A percentile compares a stretch with the other conserved stretches of the same genome.
phyloP scores from a whole-genome alignment of 2,113 vertebrate genomes.

The Phylloscopus whistleri region DNA sequence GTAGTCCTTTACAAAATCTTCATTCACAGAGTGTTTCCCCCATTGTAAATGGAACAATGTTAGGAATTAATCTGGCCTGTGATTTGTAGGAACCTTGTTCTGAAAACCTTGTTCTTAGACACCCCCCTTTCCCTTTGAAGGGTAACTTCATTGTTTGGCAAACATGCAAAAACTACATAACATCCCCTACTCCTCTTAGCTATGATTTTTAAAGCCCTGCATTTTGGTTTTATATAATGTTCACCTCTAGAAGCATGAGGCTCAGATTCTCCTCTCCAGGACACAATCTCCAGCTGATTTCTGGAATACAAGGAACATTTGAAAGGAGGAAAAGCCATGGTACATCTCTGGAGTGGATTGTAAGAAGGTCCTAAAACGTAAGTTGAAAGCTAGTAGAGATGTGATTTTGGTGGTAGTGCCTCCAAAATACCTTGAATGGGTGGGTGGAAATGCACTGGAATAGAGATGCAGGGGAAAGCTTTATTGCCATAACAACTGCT shows the following conservation, averaged over 20 bases:
- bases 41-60: slow-evolving; percentile 51
- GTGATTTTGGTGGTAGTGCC: background rate
- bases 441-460: slow-evolving; percentile 23
- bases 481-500: slow-evolving; percentile 46
- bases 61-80: slow-evolving; percentile 22
- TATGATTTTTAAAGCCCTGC: background rate
- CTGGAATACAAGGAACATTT: background rate
- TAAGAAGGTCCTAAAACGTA: background rate
- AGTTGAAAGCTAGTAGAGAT: background rate
- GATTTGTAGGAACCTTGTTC: slow-evolving; percentile 14
- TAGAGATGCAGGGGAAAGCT: background rate
- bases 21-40: slow-evolving; percentile 31
- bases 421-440: background rate
- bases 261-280: background rate
- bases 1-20: slow-evolving; percentile 28
- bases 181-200: background rate
- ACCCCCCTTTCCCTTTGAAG: background rate
- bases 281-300: background rate
- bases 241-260: background rate
- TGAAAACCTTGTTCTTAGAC: background rate
- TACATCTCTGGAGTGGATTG: background rate
- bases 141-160: background rate
- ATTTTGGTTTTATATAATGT: background rate
- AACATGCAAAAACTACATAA: background rate
- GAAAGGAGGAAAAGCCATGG: background rate